phyloP scores from a whole-genome alignment of 1,140 invertebrate species.

The Drosophila baimaii region DNA sequence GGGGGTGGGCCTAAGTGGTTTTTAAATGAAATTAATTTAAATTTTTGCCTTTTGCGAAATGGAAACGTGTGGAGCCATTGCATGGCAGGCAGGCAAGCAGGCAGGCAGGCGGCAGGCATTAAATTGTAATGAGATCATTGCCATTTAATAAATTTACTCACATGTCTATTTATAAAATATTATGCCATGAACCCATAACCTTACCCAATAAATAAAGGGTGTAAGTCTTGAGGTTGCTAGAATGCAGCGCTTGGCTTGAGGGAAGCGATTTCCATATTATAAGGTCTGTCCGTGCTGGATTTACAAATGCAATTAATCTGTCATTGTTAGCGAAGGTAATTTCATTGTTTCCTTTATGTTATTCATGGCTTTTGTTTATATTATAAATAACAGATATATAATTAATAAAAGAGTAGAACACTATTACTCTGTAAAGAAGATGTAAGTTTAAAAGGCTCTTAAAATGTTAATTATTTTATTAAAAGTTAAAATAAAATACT shows the following conservation, averaged over 20 bases:
- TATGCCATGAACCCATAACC: conserved; percentile 61
- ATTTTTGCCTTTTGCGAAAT: conserved; percentile 50
- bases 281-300: conserved; percentile 9
- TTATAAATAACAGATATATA: too few species aligned
- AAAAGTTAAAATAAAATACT: conserved; percentile 6
- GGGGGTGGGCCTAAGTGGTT: conserved; percentile 81
- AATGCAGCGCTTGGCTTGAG: conserved; percentile 16
- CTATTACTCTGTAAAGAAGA: not conserved
- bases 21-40: conserved; percentile 83
- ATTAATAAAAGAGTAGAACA: not conserved
- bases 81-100: conserved; percentile 11
- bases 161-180: conserved; percentile 72
- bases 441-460: not conserved
- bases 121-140: conserved; percentile 82
- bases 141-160: conserved; percentile 77
- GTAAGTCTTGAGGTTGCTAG: conserved; percentile 24
- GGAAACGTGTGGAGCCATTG: conserved; percentile 41
- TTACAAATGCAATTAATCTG: conserved; percentile 23
- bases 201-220: conserved; percentile 64
- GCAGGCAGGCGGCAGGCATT: conserved; percentile 59
- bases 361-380: not conserved
- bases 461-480: too few species aligned
- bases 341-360: not conserved
- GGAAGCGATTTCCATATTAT: conserved; percentile 22
- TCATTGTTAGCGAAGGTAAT: conserved; percentile 1